These are phyloP conservation scores for Meriones unguiculatus DNA, from an alignment of 2,113 vertebrate genomes.

Conservation along the genomic window DNA sequence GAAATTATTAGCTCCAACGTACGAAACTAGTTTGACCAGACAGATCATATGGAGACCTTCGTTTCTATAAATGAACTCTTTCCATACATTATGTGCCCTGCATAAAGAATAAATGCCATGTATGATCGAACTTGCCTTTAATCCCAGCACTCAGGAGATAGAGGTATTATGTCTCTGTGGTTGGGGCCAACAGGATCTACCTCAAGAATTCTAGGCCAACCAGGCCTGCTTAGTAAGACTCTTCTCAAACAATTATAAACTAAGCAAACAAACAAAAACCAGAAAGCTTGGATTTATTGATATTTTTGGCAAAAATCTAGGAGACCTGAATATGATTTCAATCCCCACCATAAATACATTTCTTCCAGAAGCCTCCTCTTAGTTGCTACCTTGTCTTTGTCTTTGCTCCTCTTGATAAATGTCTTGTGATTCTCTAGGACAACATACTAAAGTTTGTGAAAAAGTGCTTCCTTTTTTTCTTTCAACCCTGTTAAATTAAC, in stretches of 20 bases:
- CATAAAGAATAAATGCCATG: background rate
- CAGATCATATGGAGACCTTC: background rate
- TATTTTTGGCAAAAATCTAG: conserved; percentile 16
- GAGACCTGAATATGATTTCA: conserved; percentile 12
- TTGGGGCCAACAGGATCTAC: background rate
- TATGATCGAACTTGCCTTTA: background rate
- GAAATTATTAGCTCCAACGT: conserved; percentile 19
- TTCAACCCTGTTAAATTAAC: background rate
- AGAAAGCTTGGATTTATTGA: background rate
- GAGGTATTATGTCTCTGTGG: background rate
- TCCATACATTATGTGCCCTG: background rate
- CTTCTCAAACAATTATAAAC: background rate
- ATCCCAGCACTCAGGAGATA: background rate
- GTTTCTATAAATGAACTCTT: background rate
- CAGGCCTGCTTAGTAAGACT: background rate
- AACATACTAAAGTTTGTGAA: background rate
- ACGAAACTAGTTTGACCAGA: conserved; percentile 18
- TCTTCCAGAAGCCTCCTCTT: background rate
- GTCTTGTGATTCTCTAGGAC: background rate
- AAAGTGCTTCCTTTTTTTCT: background rate
- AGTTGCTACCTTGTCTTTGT: background rate
- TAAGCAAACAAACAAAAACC: background rate
- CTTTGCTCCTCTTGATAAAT: background rate
- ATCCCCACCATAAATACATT: conserved; percentile 32
- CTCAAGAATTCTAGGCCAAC: background rate